A percentile compares a stretch with the other conserved stretches of the same genome.
phyloP scores from a whole-genome alignment of 2,113 vertebrate species.

The Phylloscopus trochiloides region DNA sequence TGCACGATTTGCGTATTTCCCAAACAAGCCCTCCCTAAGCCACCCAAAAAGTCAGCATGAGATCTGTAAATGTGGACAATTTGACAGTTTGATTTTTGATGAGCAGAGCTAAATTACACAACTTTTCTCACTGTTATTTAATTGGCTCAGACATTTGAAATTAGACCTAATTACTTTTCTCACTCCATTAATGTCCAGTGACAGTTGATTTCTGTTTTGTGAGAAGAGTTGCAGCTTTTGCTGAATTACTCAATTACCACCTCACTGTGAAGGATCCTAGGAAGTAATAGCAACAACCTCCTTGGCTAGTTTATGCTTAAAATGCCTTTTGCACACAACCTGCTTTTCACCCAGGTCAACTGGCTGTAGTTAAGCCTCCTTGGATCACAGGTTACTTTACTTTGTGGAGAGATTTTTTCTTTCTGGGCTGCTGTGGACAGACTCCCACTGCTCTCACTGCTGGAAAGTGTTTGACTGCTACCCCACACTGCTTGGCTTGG shows the following conservation, averaged over 20 bases:
- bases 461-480: neutral
- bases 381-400: neutral
- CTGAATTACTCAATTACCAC: neutral
- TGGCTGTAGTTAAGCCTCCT: neutral
- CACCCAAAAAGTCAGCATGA: neutral
- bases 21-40: neutral
- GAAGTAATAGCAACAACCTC: neutral
- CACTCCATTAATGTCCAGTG: neutral
- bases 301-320: neutral
- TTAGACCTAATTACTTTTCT: constrained; percentile 55
- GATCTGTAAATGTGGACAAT: neutral
- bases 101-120: neutral
- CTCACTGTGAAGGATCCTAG: neutral
- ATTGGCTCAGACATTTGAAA: constrained; percentile 33
- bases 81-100: neutral
- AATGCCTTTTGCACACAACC: neutral
- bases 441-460: neutral
- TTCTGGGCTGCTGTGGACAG: neutral
- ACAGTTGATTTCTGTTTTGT: neutral
- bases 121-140: neutral
- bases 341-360: neutral
- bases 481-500: constrained; percentile 19
- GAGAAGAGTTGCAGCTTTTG: neutral
- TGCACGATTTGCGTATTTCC: neutral
- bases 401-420: neutral